Evolutionary conservation across 2,888 invertebrate genomes (phyloP).

Genomic region (Agrochola lota): DNA sequence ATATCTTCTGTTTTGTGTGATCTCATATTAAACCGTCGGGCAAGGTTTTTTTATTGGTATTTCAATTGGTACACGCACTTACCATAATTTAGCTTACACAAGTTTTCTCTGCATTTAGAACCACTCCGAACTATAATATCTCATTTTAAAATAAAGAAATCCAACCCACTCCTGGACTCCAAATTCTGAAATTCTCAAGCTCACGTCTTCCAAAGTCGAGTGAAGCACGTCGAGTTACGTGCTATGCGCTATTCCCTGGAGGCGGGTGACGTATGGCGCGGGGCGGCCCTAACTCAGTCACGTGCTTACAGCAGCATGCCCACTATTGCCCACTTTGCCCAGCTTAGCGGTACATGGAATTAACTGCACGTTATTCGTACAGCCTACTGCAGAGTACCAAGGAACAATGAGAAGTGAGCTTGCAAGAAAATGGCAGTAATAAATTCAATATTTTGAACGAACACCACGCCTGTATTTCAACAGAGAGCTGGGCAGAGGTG

Average conservation of each 20-base stretch:
- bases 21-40: no score
- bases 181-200: constrained; percentile 7
- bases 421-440: not conserved
- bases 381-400: constrained; percentile 10
- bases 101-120: no score
- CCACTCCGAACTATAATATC: no score
- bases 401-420: not conserved
- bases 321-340: constrained; percentile 34
- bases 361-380: constrained; percentile 35
- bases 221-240: constrained; percentile 56
- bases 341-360: constrained; percentile 36
- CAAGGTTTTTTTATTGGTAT: no score
- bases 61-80: no score
- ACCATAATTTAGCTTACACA: no score
- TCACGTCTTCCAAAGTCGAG: constrained; percentile 27
- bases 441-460: constrained; percentile 7
- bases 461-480: not conserved
- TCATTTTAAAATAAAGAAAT: not conserved
- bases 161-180: not conserved
- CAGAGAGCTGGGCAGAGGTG: no score
- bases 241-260: constrained; percentile 49
- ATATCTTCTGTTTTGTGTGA: not conserved
- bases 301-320: constrained; percentile 54
- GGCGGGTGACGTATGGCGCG: constrained; percentile 72
- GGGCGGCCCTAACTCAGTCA: constrained; percentile 70